phyloP scores from a whole-genome alignment of 1,140 invertebrate genomes.

The Drosophila sucinea region DNA sequence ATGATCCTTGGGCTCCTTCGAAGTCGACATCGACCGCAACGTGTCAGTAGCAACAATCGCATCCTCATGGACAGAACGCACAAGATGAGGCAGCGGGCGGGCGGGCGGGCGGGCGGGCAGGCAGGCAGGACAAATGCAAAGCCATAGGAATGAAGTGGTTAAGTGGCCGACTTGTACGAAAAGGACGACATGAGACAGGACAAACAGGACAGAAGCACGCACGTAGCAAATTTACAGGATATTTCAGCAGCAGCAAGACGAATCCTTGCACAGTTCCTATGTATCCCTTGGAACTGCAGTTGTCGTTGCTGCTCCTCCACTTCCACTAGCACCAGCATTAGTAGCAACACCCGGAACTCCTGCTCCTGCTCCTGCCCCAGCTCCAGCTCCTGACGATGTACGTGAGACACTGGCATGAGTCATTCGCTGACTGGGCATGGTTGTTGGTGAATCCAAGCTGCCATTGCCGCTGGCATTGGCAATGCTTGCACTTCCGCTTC shows the following conservation, averaged over 20 bases:
- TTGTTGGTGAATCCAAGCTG: conserved; percentile 70
- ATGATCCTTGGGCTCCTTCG: conserved; percentile 39
- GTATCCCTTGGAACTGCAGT: conserved; percentile 50
- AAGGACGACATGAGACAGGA: conserved; percentile 31
- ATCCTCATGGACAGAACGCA: conserved; percentile 21
- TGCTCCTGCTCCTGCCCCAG: conserved; percentile 20
- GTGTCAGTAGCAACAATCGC: conserved; percentile 47
- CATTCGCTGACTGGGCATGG: conserved; percentile 42
- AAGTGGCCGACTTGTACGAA: conserved; percentile 62
- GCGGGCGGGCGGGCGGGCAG: conserved; percentile 36
- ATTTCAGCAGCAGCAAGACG: conserved; percentile 76
- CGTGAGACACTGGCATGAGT: conserved; percentile 67
- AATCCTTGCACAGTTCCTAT: conserved; percentile 69
- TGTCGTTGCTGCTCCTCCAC: conserved; percentile 31
- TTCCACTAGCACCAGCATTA: conserved; percentile 1
- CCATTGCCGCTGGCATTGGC: conserved; percentile 58
- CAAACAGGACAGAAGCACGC: conserved; percentile 45
- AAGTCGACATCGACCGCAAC: conserved; percentile 45
- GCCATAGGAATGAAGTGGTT: conserved; percentile 75
- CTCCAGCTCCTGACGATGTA: conserved; percentile 53
- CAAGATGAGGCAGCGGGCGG: conserved; percentile 9
- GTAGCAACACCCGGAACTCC: background rate
- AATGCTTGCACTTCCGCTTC: conserved; percentile 24
- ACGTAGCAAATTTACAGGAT: conserved; percentile 65
- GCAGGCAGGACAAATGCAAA: conserved; percentile 60